Conservation (phyloP, 1,140 invertebrate genomes). For the Tetranychus cinnabarinus region DNA sequence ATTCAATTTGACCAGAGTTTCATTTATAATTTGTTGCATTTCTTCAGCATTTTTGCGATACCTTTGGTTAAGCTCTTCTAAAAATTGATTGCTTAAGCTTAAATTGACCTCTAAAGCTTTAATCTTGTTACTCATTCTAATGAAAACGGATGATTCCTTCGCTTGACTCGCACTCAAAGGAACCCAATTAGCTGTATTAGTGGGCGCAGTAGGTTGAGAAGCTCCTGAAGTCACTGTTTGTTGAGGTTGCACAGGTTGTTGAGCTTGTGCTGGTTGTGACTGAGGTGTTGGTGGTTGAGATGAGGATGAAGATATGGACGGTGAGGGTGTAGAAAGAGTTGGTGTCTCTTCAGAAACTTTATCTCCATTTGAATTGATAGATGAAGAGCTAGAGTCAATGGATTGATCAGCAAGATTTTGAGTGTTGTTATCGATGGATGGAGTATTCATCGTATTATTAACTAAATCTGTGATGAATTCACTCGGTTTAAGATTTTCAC, state of each 20-base stretch:
- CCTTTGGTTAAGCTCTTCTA: slow-evolving; percentile 73
- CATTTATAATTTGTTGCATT: slow-evolving; percentile 59
- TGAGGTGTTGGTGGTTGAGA: background rate
- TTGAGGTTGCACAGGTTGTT: too few species aligned
- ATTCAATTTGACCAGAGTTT: slow-evolving; percentile 43
- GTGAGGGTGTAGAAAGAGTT: background rate
- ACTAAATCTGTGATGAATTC: background rate
- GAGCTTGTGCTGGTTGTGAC: too few species aligned
- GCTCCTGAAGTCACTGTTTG: too few species aligned
- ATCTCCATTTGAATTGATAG: too few species aligned
- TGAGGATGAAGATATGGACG: background rate
- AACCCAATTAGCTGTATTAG: slow-evolving; percentile 1
- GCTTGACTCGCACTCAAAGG: slow-evolving; percentile 7
- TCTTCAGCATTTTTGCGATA: slow-evolving; percentile 93
- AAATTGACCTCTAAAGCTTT: slow-evolving; percentile 87
- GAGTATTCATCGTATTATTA: too few species aligned
- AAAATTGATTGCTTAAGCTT: slow-evolving; percentile 76
- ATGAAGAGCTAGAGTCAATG: too few species aligned
- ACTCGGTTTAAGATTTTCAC: background rate
- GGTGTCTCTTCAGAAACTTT: background rate
- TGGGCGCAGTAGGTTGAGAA: too few species aligned
- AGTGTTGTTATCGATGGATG: too few species aligned
- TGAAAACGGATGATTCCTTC: slow-evolving; percentile 73
- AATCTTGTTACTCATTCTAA: slow-evolving; percentile 78
- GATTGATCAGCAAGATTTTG: too few species aligned